Percentiles rank a stretch among this genome's conserved stretches.
phyloP scores from a whole-genome alignment of 2,113 vertebrate species.

The Notarius lentiginosus region DNA sequence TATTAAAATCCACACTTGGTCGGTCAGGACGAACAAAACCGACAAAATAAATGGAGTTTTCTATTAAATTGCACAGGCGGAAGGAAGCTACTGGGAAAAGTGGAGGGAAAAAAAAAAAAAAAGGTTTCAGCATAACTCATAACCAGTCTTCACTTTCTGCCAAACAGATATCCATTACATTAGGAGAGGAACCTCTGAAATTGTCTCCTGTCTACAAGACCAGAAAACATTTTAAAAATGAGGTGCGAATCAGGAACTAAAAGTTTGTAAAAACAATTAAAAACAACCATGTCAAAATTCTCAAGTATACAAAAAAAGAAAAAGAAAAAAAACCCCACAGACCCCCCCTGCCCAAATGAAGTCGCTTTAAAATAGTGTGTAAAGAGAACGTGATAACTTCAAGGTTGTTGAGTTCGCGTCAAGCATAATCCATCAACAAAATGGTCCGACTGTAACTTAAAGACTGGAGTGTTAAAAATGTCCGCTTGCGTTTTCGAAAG shows the following conservation, averaged over 20 bases:
- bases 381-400: neutral
- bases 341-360: neutral
- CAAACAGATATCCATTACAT: slow-evolving; percentile 28
- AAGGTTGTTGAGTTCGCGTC: neutral
- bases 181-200: neutral
- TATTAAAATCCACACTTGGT: neutral
- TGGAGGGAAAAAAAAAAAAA: neutral
- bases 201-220: slow-evolving; percentile 28
- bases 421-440: neutral
- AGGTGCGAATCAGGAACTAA: slow-evolving; percentile 26
- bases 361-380: slow-evolving; percentile 4
- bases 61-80: neutral
- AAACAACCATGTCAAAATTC: neutral
- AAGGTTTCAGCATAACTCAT: neutral
- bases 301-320: neutral
- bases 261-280: slow-evolving; percentile 1
- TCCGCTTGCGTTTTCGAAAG: neutral
- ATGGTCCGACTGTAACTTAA: neutral
- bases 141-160: neutral
- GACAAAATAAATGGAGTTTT: neutral
- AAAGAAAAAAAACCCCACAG: neutral
- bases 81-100: neutral
- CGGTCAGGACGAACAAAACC: neutral
- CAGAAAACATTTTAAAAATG: slow-evolving; percentile 32
- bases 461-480: neutral